A percentile compares a stretch with the other conserved stretches of the same genome.
Evolutionary conservation across 2,888 invertebrate species (phyloP).

Genomic region (Ceratothoa steindachneri): DNA sequence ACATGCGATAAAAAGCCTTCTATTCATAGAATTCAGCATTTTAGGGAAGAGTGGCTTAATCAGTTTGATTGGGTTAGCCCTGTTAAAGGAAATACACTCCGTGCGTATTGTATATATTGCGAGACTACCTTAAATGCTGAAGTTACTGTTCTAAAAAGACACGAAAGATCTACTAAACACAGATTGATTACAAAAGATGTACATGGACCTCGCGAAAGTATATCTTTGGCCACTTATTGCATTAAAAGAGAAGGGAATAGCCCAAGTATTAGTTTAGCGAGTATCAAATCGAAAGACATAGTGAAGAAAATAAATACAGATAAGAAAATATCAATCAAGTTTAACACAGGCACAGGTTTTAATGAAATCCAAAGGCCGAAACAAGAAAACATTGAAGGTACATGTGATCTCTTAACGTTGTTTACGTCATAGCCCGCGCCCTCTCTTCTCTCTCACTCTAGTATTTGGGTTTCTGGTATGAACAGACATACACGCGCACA

Average conservation of each 20-base stretch:
- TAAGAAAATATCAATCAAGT: constrained; percentile 1
- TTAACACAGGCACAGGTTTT: neutral
- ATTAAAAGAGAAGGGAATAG: neutral
- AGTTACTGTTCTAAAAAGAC: neutral
- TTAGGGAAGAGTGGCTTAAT: constrained; percentile 5
- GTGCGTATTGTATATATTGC: neutral
- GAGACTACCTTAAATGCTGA: constrained; percentile 1
- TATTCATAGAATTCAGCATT: neutral
- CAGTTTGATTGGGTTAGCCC: constrained; percentile 1
- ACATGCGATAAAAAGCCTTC: neutral
- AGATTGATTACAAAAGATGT: neutral
- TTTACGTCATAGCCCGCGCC: too few species aligned
- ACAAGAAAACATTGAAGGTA: constrained; percentile 9
- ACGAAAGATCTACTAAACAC: constrained; percentile 3
- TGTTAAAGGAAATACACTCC: neutral
- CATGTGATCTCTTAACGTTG: neutral
- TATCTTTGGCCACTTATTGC: neutral
- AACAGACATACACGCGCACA: too few species aligned
- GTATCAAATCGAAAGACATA: neutral
- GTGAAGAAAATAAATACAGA: neutral
- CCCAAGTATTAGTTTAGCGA: neutral
- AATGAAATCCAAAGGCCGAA: neutral
- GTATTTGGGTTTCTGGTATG: too few species aligned
- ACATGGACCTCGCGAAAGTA: neutral
- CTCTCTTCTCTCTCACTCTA: too few species aligned